phyloP scores from a whole-genome alignment of 2,113 vertebrate species.

The Xenus cinereus region DNA sequence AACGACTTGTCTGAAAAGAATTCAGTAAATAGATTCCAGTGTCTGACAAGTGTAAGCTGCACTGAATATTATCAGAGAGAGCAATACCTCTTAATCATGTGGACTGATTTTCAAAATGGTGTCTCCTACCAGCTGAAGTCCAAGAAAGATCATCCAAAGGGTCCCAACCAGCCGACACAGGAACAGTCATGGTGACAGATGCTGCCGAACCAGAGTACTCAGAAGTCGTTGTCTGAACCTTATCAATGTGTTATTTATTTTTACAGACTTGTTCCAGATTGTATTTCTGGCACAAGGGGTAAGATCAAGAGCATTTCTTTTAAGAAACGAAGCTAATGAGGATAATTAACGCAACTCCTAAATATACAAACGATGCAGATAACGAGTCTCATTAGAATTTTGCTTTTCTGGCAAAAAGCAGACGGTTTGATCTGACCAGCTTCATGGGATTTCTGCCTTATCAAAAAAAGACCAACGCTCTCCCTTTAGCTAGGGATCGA shows the following conservation, averaged over 20 bases:
- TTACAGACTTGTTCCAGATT: neutral
- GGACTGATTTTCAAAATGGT: neutral
- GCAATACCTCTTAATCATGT: neutral
- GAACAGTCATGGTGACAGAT: neutral
- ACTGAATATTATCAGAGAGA: neutral
- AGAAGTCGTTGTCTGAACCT: neutral
- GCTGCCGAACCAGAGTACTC: neutral
- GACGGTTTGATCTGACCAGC: neutral
- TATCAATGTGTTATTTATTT: conserved; percentile 43
- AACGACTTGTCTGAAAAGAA: conserved; percentile 40
- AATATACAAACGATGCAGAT: conserved; percentile 35
- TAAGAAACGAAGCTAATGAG: conserved; percentile 48
- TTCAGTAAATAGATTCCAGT: conserved; percentile 39
- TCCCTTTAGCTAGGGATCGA: neutral
- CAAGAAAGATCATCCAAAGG: neutral
- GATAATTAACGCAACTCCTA: conserved; percentile 46
- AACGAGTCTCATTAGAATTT: neutral
- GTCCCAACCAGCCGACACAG: neutral
- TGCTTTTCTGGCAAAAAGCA: conserved; percentile 16
- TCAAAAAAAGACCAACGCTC: neutral
- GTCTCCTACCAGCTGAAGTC: neutral
- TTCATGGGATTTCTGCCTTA: neutral
- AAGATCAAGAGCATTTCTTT: conserved; percentile 49
- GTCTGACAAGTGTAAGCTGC: conserved; percentile 2
- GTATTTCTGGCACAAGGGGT: conserved; percentile 41